Evolutionary conservation across 2,797 vertebrate genomes (phyloP).

Genomic region (Setipinna tenuifilis): DNA sequence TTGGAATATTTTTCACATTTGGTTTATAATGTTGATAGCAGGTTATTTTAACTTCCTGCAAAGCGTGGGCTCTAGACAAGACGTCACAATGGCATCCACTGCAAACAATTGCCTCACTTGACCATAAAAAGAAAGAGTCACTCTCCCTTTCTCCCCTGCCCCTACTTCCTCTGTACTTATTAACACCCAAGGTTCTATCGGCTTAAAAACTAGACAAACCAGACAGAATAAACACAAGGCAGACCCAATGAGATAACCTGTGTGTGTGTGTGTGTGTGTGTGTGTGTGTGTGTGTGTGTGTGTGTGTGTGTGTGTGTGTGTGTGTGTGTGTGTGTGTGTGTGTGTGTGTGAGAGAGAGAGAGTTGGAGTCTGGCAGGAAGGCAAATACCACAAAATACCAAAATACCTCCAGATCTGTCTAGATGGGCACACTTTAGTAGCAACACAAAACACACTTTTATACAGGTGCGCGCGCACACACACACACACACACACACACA

Average conservation of each 20-base stretch:
- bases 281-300: neutral
- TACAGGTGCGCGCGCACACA: neutral
- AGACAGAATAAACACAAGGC: neutral
- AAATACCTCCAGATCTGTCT: neutral
- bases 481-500: too few species aligned
- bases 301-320: neutral
- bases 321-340: neutral
- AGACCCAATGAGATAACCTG: neutral
- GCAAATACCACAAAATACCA: neutral
- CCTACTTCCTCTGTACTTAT: neutral
- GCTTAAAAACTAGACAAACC: slow-evolving; percentile 7
- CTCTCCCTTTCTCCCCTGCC: too few species aligned
- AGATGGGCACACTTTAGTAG: neutral
- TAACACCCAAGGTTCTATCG: slow-evolving; percentile 20
- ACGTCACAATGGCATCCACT: too few species aligned
- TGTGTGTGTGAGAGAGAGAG: neutral
- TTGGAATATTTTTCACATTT: too few species aligned
- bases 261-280: neutral
- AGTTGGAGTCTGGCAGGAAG: neutral
- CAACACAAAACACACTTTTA: neutral
- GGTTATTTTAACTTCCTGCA: too few species aligned
- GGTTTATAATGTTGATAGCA: too few species aligned
- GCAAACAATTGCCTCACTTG: neutral
- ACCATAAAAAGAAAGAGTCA: too few species aligned
- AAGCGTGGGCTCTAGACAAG: too few species aligned